Base-by-base conservation (phyloP, 2,113 vertebrate genomes). In the Oreocharis arfaki region DNA sequence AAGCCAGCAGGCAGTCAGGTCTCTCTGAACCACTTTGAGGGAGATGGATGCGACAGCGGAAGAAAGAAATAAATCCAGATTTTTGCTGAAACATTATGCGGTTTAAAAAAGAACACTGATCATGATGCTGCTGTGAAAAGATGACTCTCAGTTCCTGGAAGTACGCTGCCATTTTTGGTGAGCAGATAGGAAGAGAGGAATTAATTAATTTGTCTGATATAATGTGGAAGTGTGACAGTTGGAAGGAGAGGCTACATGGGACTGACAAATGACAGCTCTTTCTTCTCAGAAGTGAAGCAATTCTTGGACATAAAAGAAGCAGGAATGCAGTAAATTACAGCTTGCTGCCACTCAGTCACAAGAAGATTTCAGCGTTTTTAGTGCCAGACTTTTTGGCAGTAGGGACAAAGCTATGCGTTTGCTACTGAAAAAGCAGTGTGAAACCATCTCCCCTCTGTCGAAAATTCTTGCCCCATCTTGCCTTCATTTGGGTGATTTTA, bases 291-390 rank as follows among this genome's bases (percentile, higher is more conserved):
- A 96, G 35, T 50, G 82, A 90, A 94, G 88, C 33, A 59, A 60
- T 94, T 91, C 82, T 78, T 94, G 79, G 87, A 79, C 20, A 42
- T 63, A 84, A 87, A 95, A 87, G 94, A 89, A 95, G 76, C 87
- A 88, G 57, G 47, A 86, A 90, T 60, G 42, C 80, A 85, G 90
- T 89, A 91, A 95, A 89, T 96, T 87, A 96, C 63, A 90, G 85
- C 71, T 93, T 87, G 80, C 47, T 91, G 83, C 67, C 74, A 73
- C 77, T 80, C 91, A 68, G 84, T 70, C 49, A 74, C 70, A 50
- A 55, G 86, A 88, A 85, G 77, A 83, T 89, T 93, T 78, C 71
- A 82, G 60, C 61, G 23, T 80, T 87, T 94, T 84, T 71, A 88
- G 61, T 82, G 70, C 57, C 69, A 69, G 84, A 47, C 75, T 89